These are phyloP conservation scores for Florisuga fusca DNA, from an alignment of 2,797 vertebrate species.

Conservation along the genomic window DNA sequence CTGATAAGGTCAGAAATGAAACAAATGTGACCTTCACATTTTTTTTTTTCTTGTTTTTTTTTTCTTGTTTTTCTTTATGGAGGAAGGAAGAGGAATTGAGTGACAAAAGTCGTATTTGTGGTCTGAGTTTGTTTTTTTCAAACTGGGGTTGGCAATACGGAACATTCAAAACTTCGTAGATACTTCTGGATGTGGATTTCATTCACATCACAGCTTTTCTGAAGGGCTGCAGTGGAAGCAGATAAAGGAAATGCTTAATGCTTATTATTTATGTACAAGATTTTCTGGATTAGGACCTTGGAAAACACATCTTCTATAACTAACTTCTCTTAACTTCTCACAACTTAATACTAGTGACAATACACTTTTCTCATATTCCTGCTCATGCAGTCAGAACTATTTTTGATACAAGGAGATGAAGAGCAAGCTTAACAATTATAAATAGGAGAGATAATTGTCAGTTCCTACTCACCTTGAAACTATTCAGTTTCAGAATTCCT, in stretches of 20 bases:
- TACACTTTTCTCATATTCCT: not conserved
- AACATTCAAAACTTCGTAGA: not conserved
- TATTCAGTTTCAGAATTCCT: not conserved
- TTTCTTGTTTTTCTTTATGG: not conserved
- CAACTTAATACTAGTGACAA: not conserved
- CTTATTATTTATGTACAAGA: not conserved
- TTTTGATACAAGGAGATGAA: not conserved
- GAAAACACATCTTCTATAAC: not conserved
- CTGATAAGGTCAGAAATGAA: not conserved
- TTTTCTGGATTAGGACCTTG: not conserved
- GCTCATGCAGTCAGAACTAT: not conserved
- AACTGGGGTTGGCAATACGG: not conserved
- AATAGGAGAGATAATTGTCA: not conserved
- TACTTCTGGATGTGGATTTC: not conserved
- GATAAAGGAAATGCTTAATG: not conserved
- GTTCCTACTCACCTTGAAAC: not conserved
- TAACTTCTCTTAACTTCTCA: not conserved
- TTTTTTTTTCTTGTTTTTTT: not conserved
- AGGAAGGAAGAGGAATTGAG: not conserved
- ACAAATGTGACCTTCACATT: not conserved
- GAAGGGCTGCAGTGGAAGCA: not conserved
- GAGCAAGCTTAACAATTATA: not conserved
- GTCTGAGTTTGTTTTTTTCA: not conserved
- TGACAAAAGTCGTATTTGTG: not conserved
- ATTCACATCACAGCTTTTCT: not conserved